phyloP scores from a whole-genome alignment of 37 sponge, comb jelly and placozoan species.

The Haliclona indistincta region DNA sequence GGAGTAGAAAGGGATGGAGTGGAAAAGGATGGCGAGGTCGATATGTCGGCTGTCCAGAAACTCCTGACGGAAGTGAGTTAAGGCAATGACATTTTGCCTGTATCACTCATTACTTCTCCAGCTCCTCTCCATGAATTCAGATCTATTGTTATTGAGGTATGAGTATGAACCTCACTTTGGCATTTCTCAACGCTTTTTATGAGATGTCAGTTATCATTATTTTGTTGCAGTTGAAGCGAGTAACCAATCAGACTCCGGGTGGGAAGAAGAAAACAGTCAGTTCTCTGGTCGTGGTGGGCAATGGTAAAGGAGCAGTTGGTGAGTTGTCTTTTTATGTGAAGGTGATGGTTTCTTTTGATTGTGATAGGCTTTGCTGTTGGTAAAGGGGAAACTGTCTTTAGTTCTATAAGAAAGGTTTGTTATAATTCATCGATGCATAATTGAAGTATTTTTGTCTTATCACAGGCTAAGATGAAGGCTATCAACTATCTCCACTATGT shows the following conservation, averaged over 20 bases:
- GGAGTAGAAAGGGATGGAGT: constrained; percentile 74
- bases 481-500: constrained; percentile 58
- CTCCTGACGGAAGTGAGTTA: constrained; percentile 75
- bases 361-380: constrained; percentile 71
- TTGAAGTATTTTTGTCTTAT: background rate
- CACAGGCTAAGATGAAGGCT: constrained; percentile 85
- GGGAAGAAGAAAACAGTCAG: constrained; percentile 70
- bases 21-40: constrained; percentile 68
- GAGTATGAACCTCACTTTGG: background rate
- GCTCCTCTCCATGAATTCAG: constrained; percentile 58
- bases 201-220: no score
- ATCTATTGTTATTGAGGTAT: constrained; percentile 72
- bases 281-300: constrained; percentile 83
- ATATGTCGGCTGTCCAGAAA: constrained; percentile 80
- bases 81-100: background rate
- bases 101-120: constrained; percentile 7
- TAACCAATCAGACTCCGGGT: constrained; percentile 61
- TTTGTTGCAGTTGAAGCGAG: constrained; percentile 57
- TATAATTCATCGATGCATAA: background rate
- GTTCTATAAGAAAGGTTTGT: constrained; percentile 65
- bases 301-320: constrained; percentile 80
- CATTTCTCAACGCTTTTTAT: no score
- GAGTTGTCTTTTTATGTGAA: background rate
- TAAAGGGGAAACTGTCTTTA: constrained; percentile 30
- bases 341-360: background rate